Evolutionary conservation across 2,888 invertebrate genomes (phyloP).

Genomic region (Andricus quercusramuli): DNA sequence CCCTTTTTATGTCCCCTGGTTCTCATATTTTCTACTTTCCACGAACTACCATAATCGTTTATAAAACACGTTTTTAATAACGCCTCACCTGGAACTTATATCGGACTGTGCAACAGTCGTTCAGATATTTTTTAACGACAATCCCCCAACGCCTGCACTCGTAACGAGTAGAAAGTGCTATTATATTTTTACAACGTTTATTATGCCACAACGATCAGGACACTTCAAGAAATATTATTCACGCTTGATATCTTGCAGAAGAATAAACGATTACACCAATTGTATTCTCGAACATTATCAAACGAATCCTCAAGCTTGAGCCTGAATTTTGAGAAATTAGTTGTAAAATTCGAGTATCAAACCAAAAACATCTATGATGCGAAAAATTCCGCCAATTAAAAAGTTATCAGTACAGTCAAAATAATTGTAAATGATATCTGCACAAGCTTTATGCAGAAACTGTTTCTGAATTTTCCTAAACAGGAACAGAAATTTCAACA

Average conservation of each 20-base stretch:
- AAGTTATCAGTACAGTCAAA: no score
- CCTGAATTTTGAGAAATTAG: not conserved
- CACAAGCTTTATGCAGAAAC: no score
- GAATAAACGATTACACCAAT: not conserved
- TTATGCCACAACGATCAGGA: not conserved
- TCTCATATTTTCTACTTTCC: conserved; percentile 10
- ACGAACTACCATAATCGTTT: conserved; percentile 10
- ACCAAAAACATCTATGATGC: no score
- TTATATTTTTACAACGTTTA: conserved; percentile 1
- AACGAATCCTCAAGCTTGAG: not conserved
- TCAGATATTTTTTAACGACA: conserved; percentile 1
- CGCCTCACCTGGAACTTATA: conserved; percentile 2
- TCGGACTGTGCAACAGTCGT: conserved; percentile 2
- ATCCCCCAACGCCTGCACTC: not conserved
- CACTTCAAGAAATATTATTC: conserved; percentile 17
- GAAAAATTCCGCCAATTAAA: no score
- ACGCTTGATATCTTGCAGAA: not conserved
- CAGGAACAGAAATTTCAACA: no score
- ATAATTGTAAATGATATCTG: not conserved
- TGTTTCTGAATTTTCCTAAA: no score
- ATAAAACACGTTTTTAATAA: conserved; percentile 31
- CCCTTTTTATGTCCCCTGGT: not conserved
- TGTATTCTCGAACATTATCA: not conserved
- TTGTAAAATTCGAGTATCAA: not conserved
- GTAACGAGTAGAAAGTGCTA: conserved; percentile 21